Conservation (phyloP, 2,113 vertebrate genomes). For the Caracal caracal region DNA sequence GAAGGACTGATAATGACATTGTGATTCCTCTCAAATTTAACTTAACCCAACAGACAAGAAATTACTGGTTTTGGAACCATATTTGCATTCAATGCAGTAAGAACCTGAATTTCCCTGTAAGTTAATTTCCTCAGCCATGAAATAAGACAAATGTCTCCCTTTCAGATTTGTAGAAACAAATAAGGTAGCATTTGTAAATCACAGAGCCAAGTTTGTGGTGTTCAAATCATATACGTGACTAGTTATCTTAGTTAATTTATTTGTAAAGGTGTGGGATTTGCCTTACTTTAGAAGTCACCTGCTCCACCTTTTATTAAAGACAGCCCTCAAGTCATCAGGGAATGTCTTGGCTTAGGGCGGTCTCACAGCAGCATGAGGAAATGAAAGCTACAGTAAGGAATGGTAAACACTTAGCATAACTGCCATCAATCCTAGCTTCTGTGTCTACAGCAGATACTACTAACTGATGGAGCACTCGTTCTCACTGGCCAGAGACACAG, state of each 20-base stretch:
- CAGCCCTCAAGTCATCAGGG: background rate
- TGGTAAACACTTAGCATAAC: background rate
- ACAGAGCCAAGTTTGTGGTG: background rate
- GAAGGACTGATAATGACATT: background rate
- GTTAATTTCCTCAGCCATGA: constrained; percentile 11
- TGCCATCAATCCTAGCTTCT: background rate
- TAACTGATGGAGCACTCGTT: background rate
- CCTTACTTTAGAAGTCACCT: background rate
- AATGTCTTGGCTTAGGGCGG: background rate
- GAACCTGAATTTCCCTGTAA: background rate
- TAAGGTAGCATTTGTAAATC: background rate
- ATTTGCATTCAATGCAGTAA: background rate
- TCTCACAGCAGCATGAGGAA: background rate
- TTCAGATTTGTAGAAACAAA: background rate
- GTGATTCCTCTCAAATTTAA: constrained; percentile 42
- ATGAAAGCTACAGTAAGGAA: background rate
- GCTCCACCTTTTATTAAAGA: background rate
- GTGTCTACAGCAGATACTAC: background rate
- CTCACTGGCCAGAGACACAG: background rate
- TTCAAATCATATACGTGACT: background rate
- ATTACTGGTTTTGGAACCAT: background rate
- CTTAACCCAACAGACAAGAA: background rate
- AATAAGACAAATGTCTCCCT: background rate
- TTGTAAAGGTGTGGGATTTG: background rate
- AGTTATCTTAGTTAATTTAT: background rate